Evolutionary conservation across 2,113 vertebrate species (phyloP).

Genomic region (Rhinogobius similis): DNA sequence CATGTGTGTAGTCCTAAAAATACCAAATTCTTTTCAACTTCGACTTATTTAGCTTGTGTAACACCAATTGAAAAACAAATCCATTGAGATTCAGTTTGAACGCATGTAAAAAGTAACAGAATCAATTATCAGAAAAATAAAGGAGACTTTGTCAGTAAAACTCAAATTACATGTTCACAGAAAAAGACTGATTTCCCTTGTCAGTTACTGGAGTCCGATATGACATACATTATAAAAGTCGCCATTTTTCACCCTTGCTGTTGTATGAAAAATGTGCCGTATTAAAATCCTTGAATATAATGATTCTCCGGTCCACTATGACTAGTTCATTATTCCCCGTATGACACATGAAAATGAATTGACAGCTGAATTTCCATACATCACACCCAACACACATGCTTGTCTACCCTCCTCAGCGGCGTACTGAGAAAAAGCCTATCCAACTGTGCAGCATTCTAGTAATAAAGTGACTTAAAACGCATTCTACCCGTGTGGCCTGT

Average conservation of each 20-base stretch:
- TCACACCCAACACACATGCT: background rate
- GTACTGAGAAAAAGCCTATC: background rate
- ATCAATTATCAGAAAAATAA: background rate
- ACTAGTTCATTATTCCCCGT: background rate
- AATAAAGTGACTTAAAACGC: background rate
- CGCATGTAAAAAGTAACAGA: too few species aligned
- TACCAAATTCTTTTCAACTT: too few species aligned
- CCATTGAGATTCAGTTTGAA: too few species aligned
- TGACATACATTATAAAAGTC: background rate
- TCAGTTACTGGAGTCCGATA: background rate
- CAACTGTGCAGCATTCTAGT: background rate
- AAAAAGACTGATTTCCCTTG: background rate
- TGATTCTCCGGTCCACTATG: background rate
- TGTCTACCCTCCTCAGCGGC: background rate
- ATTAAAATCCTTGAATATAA: slow-evolving; percentile 1
- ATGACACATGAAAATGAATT: background rate
- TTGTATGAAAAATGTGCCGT: slow-evolving; percentile 1
- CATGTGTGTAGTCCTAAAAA: too few species aligned
- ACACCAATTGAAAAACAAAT: too few species aligned
- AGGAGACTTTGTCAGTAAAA: background rate
- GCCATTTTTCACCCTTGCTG: background rate
- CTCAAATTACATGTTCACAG: background rate
- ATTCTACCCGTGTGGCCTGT: slow-evolving; percentile 15
- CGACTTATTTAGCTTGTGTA: too few species aligned
- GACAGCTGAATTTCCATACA: background rate